Conservation (phyloP, 2,888 invertebrate genomes). For the Synanthedon vespiformis region DNA sequence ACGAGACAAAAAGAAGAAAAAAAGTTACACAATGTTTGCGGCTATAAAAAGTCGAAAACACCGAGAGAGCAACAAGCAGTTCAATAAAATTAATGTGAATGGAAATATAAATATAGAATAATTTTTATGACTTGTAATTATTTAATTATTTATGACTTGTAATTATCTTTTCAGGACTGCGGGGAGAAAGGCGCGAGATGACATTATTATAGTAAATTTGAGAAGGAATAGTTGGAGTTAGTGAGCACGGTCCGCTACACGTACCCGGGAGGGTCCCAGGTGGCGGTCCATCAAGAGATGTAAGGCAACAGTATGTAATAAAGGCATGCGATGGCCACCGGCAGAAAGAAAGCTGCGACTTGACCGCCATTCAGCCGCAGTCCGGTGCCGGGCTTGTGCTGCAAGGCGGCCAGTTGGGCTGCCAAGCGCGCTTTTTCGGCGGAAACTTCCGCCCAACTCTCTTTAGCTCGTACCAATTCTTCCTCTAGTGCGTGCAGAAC, state of each 20-base stretch:
- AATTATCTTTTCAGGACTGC: no score
- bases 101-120: no score
- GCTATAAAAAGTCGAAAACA: no score
- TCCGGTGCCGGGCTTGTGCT: conserved; percentile 68
- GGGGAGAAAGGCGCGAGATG: no score
- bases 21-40: no score
- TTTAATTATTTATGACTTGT: no score
- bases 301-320: conserved; percentile 72
- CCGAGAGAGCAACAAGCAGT: no score
- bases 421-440: conserved; percentile 73
- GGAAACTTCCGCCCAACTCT: conserved; percentile 75
- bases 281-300: conserved; percentile 74
- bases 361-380: conserved; percentile 68
- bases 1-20: no score
- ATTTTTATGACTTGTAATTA: no score
- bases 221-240: not conserved
- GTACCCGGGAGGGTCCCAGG: conserved; percentile 66
- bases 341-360: conserved; percentile 69
- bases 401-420: conserved; percentile 70
- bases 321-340: conserved; percentile 67
- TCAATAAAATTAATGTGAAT: no score
- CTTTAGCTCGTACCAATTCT: conserved; percentile 79
- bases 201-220: no score
- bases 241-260: conserved; percentile 28
- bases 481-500: conserved; percentile 76